Conservation (phyloP, 2,888 invertebrate genomes). For the Hirtodrosophila trivittata region DNA sequence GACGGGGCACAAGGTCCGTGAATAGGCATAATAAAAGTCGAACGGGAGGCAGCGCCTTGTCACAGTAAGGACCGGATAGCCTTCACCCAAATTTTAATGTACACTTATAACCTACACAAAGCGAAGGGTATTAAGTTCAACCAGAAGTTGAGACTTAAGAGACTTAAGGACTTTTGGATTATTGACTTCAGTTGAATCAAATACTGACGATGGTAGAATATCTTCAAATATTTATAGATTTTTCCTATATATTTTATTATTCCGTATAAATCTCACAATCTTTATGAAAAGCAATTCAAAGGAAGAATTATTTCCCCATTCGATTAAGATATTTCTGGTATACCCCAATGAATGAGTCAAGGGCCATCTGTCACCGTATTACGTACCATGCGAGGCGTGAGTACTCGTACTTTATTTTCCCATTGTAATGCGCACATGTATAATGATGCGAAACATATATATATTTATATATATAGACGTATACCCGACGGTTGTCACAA, state of each 20-base stretch:
- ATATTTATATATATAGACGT: too few species aligned
- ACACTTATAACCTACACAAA: neutral
- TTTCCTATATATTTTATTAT: too few species aligned
- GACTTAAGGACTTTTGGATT: too few species aligned
- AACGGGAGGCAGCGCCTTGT: conserved; percentile 24
- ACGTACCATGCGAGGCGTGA: too few species aligned
- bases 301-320: neutral
- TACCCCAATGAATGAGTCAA: conserved; percentile 1
- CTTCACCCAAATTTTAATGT: conserved; percentile 61
- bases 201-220: too few species aligned
- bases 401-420: too few species aligned
- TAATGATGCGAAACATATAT: conserved; percentile 3
- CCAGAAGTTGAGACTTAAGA: too few species aligned
- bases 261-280: too few species aligned
- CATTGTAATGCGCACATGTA: too few species aligned
- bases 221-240: too few species aligned
- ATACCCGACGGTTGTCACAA: conserved; percentile 22
- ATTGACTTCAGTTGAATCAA: too few species aligned
- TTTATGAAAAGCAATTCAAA: too few species aligned
- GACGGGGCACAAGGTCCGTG: neutral
- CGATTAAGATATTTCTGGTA: neutral
- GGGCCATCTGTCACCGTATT: neutral
- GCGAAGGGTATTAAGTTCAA: neutral
- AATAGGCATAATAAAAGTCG: conserved; percentile 21
- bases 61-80: conserved; percentile 41